Base-by-base conservation (phyloP, 2,113 vertebrate genomes). In the Aplodontia rufa region DNA sequence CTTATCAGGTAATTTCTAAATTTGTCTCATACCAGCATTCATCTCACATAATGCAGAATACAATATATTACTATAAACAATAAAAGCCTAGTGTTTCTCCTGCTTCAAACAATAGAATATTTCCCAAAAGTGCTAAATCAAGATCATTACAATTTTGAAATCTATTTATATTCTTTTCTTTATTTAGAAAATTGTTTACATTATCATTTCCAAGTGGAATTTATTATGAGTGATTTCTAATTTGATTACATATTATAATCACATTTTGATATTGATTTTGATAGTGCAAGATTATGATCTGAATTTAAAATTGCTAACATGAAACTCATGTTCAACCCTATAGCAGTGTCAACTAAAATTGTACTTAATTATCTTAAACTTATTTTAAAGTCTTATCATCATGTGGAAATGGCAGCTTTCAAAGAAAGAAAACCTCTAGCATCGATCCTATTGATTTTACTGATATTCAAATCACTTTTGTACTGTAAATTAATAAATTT, bases 41-140 rank as follows among this genome's bases (percentile, higher is more conserved):
- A 76, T 35, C 58, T 51, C 69, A 64, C 3, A 90, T 62, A 95
- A n/a, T 11, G 7, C 1, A 91, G 14, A 94, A 47, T 40, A 85
- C 79, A 93, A 20, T n/a, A 10, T n/a, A 93, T 91, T 58, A 91
- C 26, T 80, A 6, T 83, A 58, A 84, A 19, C 17, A 53, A 42
- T 71, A 47, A 90, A 79, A 93, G 45, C 32, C 53, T 93, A 32
- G 26, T 87, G 47, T 58, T 30, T 88, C 13, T 76, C 30, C 74
- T 87, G 80, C 32, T 93, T 93, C 64, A 91, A 95, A 96, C 88
- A 91, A 95, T 17, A 84, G 81, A 95, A 90, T 89, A 95, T 87
- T 35, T 83, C 28, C 55, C 71, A 20, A 87, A 84, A 96, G 5
- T 93, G 32, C 60, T 91, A 92, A 28, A 24, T 93, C 55, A 90